Conservation (phyloP, 2,888 invertebrate genomes). For the Amiota mariae region DNA sequence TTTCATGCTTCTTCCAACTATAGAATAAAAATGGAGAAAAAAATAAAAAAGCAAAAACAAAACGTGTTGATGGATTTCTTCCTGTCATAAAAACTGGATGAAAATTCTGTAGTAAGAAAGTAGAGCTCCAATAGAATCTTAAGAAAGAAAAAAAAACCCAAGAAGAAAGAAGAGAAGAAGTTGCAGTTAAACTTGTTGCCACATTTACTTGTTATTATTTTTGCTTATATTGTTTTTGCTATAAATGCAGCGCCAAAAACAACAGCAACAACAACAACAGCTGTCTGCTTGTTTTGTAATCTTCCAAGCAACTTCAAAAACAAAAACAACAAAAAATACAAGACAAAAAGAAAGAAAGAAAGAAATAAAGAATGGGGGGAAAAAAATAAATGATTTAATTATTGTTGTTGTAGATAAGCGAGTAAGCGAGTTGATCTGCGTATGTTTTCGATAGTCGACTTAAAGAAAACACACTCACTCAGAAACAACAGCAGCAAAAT, state of each 20-base stretch:
- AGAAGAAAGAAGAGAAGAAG: slow-evolving; percentile 39
- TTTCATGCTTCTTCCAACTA: too few relatives aligned
- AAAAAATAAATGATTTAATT: too few relatives aligned
- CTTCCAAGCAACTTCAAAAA: neutral
- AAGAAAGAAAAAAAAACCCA: neutral
- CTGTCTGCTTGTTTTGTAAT: neutral
- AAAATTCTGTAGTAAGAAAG: neutral
- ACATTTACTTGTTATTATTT: slow-evolving; percentile 22
- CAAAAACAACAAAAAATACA: neutral
- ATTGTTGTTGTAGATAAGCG: too few relatives aligned
- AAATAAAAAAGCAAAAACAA: slow-evolving; percentile 38
- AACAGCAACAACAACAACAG: neutral
- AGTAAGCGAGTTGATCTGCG: too few relatives aligned
- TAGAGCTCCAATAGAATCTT: too few relatives aligned
- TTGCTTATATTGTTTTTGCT: slow-evolving; percentile 7
- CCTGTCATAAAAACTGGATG: slow-evolving; percentile 55
- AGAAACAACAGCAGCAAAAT: too few relatives aligned
- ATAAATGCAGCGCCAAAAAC: neutral
- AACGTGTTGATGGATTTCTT: slow-evolving; percentile 63
- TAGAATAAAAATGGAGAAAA: neutral
- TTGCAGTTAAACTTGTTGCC: slow-evolving; percentile 46
- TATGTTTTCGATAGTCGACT: too few relatives aligned
- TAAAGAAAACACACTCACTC: too few relatives aligned
- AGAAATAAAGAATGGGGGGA: too few relatives aligned
- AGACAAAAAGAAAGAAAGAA: neutral